Evolutionary conservation across 2,888 invertebrate species (phyloP).

Genomic region (Calameuta filiformis): DNA sequence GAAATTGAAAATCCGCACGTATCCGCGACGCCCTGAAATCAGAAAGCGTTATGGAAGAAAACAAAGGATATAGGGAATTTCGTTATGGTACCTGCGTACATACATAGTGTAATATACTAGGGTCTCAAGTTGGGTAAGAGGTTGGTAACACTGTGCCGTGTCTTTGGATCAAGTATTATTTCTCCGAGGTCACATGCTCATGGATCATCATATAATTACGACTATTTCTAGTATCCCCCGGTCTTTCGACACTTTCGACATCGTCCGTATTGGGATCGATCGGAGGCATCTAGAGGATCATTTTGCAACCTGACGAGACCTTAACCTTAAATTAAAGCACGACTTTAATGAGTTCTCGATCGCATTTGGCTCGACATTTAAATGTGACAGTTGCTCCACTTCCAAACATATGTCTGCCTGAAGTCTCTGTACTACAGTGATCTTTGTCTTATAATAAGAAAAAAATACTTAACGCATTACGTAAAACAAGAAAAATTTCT

Average conservation of each 20-base stretch:
- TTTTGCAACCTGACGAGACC: conserved; percentile 15
- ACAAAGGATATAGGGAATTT: not conserved
- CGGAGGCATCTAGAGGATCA: not conserved
- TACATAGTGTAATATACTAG: not conserved
- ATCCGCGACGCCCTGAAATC: not conserved
- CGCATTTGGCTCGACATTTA: not conserved
- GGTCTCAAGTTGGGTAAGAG: not conserved
- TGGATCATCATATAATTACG: not conserved
- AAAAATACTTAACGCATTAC: not conserved
- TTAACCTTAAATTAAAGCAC: conserved; percentile 25
- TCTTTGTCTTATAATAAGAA: not conserved
- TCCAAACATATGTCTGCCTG: not conserved
- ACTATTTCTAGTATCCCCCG: not conserved
- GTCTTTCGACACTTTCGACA: not conserved
- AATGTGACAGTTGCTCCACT: not conserved
- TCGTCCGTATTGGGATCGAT: conserved; percentile 4
- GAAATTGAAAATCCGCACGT: no score
- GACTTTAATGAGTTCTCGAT: not conserved
- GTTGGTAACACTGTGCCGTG: not conserved
- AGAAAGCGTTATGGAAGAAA: not conserved
- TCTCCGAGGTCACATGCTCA: not conserved
- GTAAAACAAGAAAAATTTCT: not conserved
- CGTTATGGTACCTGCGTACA: not conserved
- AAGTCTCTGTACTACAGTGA: not conserved
- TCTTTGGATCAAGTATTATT: not conserved